phyloP scores from a whole-genome alignment of 2,797 vertebrate genomes.

The Scolopax bukidnonensis region DNA sequence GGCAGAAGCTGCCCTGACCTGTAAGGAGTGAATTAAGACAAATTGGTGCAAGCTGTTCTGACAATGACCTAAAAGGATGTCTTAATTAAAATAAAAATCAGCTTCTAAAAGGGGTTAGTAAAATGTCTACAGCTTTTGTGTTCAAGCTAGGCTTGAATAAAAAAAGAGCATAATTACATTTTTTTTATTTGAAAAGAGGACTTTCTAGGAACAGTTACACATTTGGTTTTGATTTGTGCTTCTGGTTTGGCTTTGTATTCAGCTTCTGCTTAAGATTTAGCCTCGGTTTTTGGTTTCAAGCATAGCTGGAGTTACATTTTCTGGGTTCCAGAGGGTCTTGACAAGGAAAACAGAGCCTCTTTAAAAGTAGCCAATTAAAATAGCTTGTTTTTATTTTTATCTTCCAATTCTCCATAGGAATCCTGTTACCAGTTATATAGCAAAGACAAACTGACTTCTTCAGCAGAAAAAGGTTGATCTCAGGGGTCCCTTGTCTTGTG shows the following conservation, averaged over 20 bases:
- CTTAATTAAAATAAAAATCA: slow-evolving; percentile 33
- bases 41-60: slow-evolving; percentile 14
- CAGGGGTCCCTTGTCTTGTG: background rate
- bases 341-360: background rate
- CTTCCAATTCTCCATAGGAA: background rate
- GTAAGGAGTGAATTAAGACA: slow-evolving; percentile 20
- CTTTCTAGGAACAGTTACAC: slow-evolving; percentile 55
- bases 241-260: slow-evolving; percentile 10
- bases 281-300: slow-evolving; percentile 32
- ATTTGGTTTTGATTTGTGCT: slow-evolving; percentile 46
- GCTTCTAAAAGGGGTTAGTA: background rate
- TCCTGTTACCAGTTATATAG: background rate
- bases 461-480: background rate
- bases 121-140: background rate
- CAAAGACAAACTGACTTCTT: background rate
- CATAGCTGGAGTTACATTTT: background rate
- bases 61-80: background rate
- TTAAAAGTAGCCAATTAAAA: background rate
- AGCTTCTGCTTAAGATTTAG: background rate
- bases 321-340: background rate
- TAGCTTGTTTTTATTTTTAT: background rate
- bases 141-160: background rate
- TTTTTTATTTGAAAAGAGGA: background rate
- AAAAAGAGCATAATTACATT: background rate
- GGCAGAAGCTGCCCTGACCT: background rate